These are phyloP conservation scores for Amphiura filiformis DNA, from an alignment of 35 echinoderm and acorn worm genomes.

Conservation along the genomic window DNA sequence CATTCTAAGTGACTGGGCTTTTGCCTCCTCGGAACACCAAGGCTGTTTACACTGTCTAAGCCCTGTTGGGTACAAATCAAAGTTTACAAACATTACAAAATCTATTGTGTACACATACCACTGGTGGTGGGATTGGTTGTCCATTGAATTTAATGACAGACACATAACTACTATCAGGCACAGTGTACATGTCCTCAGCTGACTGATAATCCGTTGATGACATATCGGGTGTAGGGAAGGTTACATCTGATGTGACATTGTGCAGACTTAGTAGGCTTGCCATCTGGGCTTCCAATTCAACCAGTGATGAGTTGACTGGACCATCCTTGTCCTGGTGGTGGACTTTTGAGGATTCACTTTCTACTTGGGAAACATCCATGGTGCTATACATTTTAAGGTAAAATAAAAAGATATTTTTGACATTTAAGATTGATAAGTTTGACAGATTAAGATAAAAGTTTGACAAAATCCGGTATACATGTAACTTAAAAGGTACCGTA, in stretches of 20 bases:
- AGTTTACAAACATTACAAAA: too few species aligned
- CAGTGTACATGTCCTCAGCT: background rate
- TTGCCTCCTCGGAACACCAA: too few species aligned
- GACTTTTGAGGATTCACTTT: background rate
- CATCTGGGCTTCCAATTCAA: background rate
- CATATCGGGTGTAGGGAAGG: background rate
- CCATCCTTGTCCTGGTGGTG: background rate
- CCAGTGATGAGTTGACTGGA: background rate
- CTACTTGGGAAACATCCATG: background rate
- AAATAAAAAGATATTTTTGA: too few species aligned
- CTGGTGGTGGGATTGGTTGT: conserved; percentile 27
- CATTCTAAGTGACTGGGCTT: too few species aligned
- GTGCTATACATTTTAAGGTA: background rate
- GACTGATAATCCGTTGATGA: too few species aligned
- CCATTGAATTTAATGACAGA: conserved; percentile 22
- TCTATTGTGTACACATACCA: background rate
- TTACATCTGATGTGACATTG: background rate
- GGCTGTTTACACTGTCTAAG: too few species aligned
- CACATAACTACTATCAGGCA: background rate
- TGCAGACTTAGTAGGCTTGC: background rate
- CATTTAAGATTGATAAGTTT: too few species aligned
- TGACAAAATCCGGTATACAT: too few species aligned
- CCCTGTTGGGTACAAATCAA: too few species aligned
- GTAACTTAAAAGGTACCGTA: too few species aligned
- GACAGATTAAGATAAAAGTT: too few species aligned